Conservation (phyloP, 2,888 invertebrate species). For the Plebejus melissa region DNA sequence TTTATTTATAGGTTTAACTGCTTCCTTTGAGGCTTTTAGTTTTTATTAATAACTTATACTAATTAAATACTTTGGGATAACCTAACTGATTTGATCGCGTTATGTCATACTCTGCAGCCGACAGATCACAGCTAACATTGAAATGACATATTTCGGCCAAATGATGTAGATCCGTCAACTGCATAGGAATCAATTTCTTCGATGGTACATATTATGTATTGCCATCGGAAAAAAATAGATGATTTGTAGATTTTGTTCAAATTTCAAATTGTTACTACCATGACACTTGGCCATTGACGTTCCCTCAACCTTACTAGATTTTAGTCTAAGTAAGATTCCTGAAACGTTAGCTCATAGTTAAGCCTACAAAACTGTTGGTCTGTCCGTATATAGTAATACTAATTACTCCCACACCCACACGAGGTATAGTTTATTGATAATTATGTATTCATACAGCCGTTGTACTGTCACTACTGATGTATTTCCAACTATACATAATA, state of each 20-base stretch:
- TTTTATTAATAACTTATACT: background rate
- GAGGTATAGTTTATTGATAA: conserved; percentile 4
- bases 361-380: background rate
- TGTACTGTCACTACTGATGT: conserved; percentile 1
- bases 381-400: conserved; percentile 2
- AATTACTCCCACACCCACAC: conserved; percentile 13
- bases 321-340: background rate
- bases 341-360: background rate
- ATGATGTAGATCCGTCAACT: too few species aligned
- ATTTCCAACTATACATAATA: background rate
- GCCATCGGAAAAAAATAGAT: too few species aligned
- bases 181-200: too few species aligned
- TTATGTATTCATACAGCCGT: conserved; percentile 6
- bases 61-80: too few species aligned
- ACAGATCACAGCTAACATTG: too few species aligned
- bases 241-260: too few species aligned
- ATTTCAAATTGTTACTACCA: too few species aligned
- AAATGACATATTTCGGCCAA: too few species aligned
- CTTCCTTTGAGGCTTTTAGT: background rate
- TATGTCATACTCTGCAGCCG: too few species aligned
- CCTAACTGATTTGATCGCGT: too few species aligned
- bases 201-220: too few species aligned
- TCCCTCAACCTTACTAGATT: background rate
- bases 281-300: too few species aligned
- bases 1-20: background rate